A percentile compares a stretch with the other conserved stretches of the same genome.
phyloP scores from a whole-genome alignment of 2,888 invertebrate genomes.

The Diaprepes abbreviatus region DNA sequence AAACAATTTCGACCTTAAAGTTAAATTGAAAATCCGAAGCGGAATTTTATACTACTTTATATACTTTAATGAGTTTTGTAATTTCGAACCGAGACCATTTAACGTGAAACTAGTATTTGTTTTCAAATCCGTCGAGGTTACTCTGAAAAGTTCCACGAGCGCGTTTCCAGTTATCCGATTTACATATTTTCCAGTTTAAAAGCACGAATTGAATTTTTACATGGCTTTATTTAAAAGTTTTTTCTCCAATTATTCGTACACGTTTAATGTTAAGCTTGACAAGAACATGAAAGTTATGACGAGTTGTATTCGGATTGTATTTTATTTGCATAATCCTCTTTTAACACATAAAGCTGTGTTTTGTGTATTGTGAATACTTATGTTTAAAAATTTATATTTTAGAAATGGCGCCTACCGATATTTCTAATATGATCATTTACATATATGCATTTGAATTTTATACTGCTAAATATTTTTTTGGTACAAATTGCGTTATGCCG shows the following conservation, averaged over 20 bases:
- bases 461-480: too few relatives aligned
- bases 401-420: too few relatives aligned
- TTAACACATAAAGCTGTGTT: conserved; percentile 1
- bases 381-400: neutral
- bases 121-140: conserved; percentile 8
- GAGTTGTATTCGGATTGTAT: neutral
- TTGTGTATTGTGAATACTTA: neutral
- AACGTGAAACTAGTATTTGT: conserved; percentile 27
- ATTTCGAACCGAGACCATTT: conserved; percentile 19
- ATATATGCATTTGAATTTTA: too few relatives aligned
- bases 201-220: conserved; percentile 33
- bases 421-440: too few relatives aligned
- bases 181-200: conserved; percentile 23
- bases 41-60: conserved; percentile 17
- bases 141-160: conserved; percentile 20
- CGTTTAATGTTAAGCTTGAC: neutral
- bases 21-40: conserved; percentile 6
- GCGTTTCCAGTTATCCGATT: conserved; percentile 26
- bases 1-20: too few relatives aligned
- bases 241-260: neutral
- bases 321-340: conserved; percentile 20
- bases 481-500: too few relatives aligned
- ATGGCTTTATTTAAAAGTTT: conserved; percentile 18
- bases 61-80: conserved; percentile 20
- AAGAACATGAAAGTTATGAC: conserved; percentile 19